Conservation (phyloP, 2,113 vertebrate genomes). For the Serranochromis macrocephalus region DNA sequence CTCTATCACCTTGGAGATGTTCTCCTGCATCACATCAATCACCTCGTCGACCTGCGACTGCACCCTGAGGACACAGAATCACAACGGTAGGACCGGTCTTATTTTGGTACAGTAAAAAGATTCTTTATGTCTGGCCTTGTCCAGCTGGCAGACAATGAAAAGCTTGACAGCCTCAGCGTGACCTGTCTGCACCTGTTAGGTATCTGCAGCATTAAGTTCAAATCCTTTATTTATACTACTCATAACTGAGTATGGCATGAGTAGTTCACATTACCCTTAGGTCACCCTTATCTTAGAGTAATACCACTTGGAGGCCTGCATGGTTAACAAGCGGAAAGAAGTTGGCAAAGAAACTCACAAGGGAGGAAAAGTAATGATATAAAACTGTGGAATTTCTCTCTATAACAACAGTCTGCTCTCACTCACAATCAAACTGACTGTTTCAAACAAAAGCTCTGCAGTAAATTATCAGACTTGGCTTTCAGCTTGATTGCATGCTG, state of each 20-base stretch:
- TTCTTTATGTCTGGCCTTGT: not conserved
- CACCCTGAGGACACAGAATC: conserved; percentile 73
- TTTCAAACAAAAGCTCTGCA: not conserved
- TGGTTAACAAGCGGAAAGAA: not conserved
- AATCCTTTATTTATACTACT: not conserved
- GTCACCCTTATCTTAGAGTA: not conserved
- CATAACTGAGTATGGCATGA: not conserved
- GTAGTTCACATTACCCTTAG: not conserved
- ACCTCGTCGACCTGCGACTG: conserved; percentile 98
- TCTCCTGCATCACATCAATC: conserved; percentile 99
- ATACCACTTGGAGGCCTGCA: not conserved
- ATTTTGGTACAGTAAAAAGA: not conserved
- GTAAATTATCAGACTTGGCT: not conserved
- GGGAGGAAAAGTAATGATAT: not conserved
- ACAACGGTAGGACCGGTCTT: not conserved
- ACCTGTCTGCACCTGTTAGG: not conserved
- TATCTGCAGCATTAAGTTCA: not conserved
- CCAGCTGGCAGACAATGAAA: not conserved
- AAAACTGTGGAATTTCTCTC: not conserved
- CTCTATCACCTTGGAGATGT: conserved; percentile 98
- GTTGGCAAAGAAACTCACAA: not conserved
- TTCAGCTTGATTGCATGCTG: not conserved
- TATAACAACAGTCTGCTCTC: not conserved
- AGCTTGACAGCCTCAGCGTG: not conserved
- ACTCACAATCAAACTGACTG: not conserved